Evolutionary conservation across 2,888 invertebrate genomes (phyloP).

Genomic region (Tholera decimalis): DNA sequence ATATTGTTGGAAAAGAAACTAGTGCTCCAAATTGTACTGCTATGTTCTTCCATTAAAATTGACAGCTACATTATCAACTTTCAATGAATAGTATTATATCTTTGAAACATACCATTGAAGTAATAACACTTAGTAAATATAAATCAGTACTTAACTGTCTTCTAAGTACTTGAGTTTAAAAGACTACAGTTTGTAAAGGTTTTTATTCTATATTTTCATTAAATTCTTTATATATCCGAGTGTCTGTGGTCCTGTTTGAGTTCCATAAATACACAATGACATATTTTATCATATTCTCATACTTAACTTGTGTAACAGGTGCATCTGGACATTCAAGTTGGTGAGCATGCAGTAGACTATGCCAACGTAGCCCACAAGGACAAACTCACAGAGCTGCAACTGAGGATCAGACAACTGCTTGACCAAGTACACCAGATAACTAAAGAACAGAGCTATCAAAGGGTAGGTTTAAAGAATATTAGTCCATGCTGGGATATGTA

Average conservation of each 20-base stretch:
- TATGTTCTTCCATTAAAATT: background rate
- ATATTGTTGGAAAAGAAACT: slow-evolving; percentile 1
- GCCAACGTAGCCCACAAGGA: slow-evolving; percentile 99
- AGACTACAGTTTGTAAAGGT: background rate
- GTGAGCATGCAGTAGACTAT: slow-evolving; percentile 99
- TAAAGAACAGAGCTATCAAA: slow-evolving; percentile 99
- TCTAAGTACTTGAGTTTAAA: background rate
- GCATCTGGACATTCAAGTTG: slow-evolving; percentile 99
- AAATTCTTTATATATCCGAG: background rate
- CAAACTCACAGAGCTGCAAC: slow-evolving; percentile 98
- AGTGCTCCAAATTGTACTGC: too few relatives aligned
- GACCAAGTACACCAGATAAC: slow-evolving; percentile 99
- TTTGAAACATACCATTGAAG: background rate
- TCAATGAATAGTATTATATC: background rate
- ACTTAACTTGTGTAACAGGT: slow-evolving; percentile 90
- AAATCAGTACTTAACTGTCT: background rate
- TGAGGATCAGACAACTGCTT: slow-evolving; percentile 98
- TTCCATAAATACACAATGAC: background rate
- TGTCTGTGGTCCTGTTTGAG: background rate
- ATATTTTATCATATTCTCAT: slow-evolving; percentile 5
- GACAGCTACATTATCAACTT: background rate
- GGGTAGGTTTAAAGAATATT: slow-evolving; percentile 90
- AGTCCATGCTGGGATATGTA: background rate
- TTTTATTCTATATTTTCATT: too few relatives aligned
- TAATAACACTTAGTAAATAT: slow-evolving; percentile 52